Evolutionary conservation across 1,140 invertebrate species (phyloP).

Genomic region (Drosophila pectinifera): DNA sequence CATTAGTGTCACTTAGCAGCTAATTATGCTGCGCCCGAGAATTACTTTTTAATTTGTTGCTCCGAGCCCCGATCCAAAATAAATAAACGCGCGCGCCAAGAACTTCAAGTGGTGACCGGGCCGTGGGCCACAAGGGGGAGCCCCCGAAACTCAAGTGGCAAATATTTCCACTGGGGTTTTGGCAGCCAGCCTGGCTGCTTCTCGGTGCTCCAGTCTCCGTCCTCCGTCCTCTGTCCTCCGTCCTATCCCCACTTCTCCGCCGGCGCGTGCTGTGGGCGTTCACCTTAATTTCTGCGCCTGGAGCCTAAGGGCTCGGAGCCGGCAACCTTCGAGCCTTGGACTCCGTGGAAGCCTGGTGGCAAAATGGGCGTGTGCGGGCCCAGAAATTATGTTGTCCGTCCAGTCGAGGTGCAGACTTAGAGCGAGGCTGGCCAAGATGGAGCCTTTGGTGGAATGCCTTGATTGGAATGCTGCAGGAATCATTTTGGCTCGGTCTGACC

Average conservation of each 20-base stretch:
- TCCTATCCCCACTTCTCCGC: slow-evolving; percentile 29
- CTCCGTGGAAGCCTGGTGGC: slow-evolving; percentile 42
- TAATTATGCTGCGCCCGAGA: slow-evolving; percentile 77
- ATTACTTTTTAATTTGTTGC: slow-evolving; percentile 83
- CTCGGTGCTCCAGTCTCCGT: background rate
- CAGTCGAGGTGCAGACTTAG: background rate
- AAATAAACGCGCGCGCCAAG: slow-evolving; percentile 60
- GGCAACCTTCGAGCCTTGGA: slow-evolving; percentile 10
- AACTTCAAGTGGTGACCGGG: slow-evolving; percentile 21
- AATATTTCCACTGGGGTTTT: slow-evolving; percentile 59
- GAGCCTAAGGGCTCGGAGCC: slow-evolving; percentile 45
- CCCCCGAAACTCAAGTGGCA: slow-evolving; percentile 63
- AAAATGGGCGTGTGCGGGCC: slow-evolving; percentile 66
- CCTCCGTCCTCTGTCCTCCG: slow-evolving; percentile 3
- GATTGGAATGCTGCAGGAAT: background rate
- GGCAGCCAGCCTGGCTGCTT: slow-evolving; percentile 73
- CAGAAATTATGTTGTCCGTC: slow-evolving; percentile 66
- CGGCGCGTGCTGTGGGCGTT: slow-evolving; percentile 77
- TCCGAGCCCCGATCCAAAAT: slow-evolving; percentile 63
- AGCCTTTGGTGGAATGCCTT: slow-evolving; percentile 1
- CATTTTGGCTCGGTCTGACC: background rate
- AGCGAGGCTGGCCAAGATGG: background rate
- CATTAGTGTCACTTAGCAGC: slow-evolving; percentile 80
- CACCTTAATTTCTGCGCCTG: slow-evolving; percentile 63
- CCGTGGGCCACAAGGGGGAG: slow-evolving; percentile 1